Evolutionary conservation across 2,113 vertebrate genomes (phyloP).

Genomic region (human (Homo sapiens)): DNA sequence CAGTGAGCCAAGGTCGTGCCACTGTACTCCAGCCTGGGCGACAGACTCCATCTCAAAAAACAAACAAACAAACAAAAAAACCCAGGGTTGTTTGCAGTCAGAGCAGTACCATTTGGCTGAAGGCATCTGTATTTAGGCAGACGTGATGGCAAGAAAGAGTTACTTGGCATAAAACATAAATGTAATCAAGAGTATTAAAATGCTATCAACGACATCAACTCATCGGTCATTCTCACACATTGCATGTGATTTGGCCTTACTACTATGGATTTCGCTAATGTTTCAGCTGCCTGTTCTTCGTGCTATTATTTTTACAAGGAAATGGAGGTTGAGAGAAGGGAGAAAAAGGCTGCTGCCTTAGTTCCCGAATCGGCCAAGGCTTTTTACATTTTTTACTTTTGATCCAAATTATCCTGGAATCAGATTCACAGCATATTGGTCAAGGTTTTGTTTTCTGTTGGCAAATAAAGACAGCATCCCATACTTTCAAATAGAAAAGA

Average conservation of each 20-base stretch:
- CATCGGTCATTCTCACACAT: neutral
- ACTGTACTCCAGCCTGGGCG: too few relatives aligned
- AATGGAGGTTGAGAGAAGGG: neutral
- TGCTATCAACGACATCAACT: neutral
- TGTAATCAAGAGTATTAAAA: neutral
- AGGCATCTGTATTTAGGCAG: too few relatives aligned
- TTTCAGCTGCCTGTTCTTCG: neutral
- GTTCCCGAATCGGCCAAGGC: neutral
- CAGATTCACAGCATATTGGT: neutral
- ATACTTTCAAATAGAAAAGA: neutral
- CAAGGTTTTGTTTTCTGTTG: neutral
- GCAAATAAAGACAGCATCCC: neutral
- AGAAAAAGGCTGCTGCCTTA: neutral
- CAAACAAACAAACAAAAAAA: too few relatives aligned
- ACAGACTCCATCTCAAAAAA: too few relatives aligned
- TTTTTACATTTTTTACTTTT: neutral
- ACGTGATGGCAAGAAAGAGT: neutral
- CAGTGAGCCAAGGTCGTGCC: too few relatives aligned
- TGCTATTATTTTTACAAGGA: neutral
- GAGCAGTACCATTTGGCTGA: too few relatives aligned
- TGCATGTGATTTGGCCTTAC: neutral
- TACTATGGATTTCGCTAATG: neutral
- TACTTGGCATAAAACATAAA: neutral
- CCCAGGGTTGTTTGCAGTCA: too few relatives aligned
- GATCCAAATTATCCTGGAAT: neutral